Base-by-base conservation (phyloP, 2,113 vertebrate species). In the Tenrec ecaudatus region DNA sequence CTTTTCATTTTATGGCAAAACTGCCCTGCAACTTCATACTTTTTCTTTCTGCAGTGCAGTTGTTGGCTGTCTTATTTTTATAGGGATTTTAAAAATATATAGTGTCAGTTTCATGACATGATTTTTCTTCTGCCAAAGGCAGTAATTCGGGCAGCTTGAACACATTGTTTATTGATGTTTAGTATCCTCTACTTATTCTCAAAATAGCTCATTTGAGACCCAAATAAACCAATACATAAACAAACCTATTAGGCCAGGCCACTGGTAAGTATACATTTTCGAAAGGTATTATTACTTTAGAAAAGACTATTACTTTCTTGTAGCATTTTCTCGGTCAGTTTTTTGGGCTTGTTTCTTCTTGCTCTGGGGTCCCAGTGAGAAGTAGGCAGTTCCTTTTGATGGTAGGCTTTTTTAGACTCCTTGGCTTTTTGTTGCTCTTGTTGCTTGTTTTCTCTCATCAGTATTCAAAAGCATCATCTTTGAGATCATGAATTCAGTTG, bases 71-170 rank as follows among this genome's bases (percentile, higher is more conserved):
- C 80, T 78, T 85, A 16, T n/a, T 95, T 94, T 88, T 83, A 87
- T 90, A 0, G 2, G 38, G 69, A 90, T 95, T 77, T 91, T 92
- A 40, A 40, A 40, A 40, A 40, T 40, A 40, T 91, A 69, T 71
- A 43, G 36, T 84, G 62, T 93, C 38, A 53, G 31, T 96, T 95
- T 93, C 82, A 69, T 47, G 64, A 75, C 77, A 83, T 68, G 38
- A 77, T 90, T 92, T 88, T 91, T 91, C 71, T 86, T 90, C 81
- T 95, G 88, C 58, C 90, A 96, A 93, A 90, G 95, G 71, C 58
- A 90, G 87, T 85, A 88, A 93, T 91, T 82, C 85, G n/a, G 85
- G n/a, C 6, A 9, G 90, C 93, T 90, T 85, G 82, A 92, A 86
- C 77, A 43, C 73, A 84, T 88, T 95, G 90, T 82, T 93, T 95